Percentiles rank a stretch among this genome's conserved stretches.
phyloP scores from a whole-genome alignment of 1,140 invertebrate species.

The Dendrolimus punctatus region DNA sequence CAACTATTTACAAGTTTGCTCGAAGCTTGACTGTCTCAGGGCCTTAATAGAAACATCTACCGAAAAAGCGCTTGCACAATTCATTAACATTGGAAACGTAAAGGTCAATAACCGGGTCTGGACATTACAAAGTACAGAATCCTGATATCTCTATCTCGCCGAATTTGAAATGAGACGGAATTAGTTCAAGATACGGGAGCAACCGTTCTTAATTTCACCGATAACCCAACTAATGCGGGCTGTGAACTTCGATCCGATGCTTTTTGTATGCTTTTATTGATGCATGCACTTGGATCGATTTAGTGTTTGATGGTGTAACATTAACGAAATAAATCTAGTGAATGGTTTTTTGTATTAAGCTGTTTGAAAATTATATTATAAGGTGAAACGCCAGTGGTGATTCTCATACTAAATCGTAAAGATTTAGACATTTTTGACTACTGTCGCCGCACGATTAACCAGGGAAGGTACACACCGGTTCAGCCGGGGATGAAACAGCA shows the following conservation, averaged over 20 bases:
- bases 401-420: too few relatives aligned
- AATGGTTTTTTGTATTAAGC: too few relatives aligned
- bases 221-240: conserved; percentile 56
- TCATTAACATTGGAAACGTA: conserved; percentile 42
- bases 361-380: too few relatives aligned
- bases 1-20: too few relatives aligned
- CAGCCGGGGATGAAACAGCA: too few relatives aligned
- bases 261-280: conserved; percentile 15
- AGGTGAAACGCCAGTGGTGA: too few relatives aligned
- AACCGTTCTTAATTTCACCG: conserved; percentile 58
- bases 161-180: conserved; percentile 58
- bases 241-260: conserved; percentile 37
- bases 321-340: too few relatives aligned
- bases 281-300: not conserved
- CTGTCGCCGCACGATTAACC: too few relatives aligned
- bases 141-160: conserved; percentile 30
- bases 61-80: conserved; percentile 47
- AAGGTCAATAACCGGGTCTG: conserved; percentile 51
- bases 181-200: conserved; percentile 46
- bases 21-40: too few relatives aligned
- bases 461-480: too few relatives aligned
- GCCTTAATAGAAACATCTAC: conserved; percentile 50
- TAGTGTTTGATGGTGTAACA: too few relatives aligned
- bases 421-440: too few relatives aligned
- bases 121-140: conserved; percentile 5